phyloP scores from a whole-genome alignment of 2,797 vertebrate species.

The Amazona ochrocephala region DNA sequence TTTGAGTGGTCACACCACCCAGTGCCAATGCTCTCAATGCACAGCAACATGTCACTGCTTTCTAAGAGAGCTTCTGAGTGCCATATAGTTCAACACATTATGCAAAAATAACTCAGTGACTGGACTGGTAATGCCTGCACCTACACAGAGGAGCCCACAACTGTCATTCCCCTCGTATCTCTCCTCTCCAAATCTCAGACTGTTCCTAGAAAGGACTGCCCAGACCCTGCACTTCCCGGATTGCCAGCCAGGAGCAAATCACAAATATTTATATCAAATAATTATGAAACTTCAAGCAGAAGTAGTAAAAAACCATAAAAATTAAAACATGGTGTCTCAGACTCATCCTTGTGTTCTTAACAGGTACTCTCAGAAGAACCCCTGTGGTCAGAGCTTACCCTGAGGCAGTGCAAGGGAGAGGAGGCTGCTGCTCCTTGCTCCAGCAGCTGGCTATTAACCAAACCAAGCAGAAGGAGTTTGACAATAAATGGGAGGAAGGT shows the following conservation, averaged over 20 bases:
- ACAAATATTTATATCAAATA: slow-evolving; percentile 5
- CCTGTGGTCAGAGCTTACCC: background rate
- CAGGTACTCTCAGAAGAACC: background rate
- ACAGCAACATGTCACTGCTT: background rate
- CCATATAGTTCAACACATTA: background rate
- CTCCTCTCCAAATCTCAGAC: slow-evolving; percentile 30
- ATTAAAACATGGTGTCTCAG: background rate
- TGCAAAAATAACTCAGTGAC: slow-evolving; percentile 5
- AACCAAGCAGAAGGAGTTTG: background rate
- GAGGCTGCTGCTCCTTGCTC: background rate
- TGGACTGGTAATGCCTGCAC: background rate
- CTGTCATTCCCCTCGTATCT: background rate
- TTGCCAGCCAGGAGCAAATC: background rate
- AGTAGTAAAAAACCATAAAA: background rate
- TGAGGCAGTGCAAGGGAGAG: background rate
- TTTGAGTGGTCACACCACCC: fast-evolving
- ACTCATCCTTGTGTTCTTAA: background rate
- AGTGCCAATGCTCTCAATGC: background rate
- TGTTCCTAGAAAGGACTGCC: background rate
- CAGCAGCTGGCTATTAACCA: background rate
- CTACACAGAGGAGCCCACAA: background rate
- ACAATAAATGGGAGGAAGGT: background rate
- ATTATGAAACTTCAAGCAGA: background rate
- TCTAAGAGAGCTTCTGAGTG: background rate
- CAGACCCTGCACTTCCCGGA: background rate